Conservation (phyloP, 2,113 vertebrate genomes). For the Dolichotis patagonum region DNA sequence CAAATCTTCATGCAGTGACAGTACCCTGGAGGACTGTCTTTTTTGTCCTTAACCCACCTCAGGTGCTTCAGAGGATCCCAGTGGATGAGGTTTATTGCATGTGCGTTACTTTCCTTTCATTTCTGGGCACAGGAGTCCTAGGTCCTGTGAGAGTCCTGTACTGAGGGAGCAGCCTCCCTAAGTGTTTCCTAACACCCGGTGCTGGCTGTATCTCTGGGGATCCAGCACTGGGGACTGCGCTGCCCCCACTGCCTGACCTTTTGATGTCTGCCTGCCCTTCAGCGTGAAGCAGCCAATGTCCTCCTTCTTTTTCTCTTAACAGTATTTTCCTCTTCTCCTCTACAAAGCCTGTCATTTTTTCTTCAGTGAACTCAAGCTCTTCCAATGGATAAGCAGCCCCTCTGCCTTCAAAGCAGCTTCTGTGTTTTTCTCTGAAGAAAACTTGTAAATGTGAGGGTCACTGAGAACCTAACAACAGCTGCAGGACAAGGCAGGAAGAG, state of each 20-base stretch:
- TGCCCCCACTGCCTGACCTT: no score
- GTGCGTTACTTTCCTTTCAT: not conserved
- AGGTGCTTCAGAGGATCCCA: not conserved
- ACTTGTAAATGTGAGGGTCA: not conserved
- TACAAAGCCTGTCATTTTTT: not conserved
- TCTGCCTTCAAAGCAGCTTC: conserved; percentile 20
- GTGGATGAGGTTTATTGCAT: not conserved
- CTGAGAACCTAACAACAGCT: not conserved
- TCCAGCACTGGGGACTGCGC: not conserved
- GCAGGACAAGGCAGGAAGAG: not conserved
- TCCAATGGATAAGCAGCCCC: not conserved
- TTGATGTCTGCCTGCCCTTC: not conserved
- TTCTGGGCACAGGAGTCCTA: not conserved
- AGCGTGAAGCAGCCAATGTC: not conserved
- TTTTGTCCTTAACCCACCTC: not conserved
- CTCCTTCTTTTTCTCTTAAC: not conserved
- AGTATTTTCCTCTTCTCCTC: not conserved
- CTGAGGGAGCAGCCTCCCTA: not conserved
- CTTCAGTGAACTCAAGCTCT: not conserved
- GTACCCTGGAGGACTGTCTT: not conserved
- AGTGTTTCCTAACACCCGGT: not conserved
- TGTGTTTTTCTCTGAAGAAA: conserved; percentile 22
- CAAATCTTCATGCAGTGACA: not conserved
- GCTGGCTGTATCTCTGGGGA: not conserved
- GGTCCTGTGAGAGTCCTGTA: not conserved